Conservation (phyloP, 2,113 vertebrate species). For the Taurulus bubalis region DNA sequence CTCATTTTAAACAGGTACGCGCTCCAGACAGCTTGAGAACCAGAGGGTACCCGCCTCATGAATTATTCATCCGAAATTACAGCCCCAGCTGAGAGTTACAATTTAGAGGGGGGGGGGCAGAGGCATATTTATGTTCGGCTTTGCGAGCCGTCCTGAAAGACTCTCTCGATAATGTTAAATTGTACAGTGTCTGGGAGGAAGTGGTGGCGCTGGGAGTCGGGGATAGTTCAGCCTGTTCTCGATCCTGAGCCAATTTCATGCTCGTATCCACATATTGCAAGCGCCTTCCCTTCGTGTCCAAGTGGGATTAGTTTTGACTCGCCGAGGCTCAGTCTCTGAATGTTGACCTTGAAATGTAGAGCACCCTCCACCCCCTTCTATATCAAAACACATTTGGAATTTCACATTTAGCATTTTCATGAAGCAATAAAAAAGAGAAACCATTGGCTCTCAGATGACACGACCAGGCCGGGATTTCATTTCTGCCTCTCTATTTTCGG, state of each 20-base stretch:
- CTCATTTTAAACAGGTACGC: slow-evolving; percentile 41
- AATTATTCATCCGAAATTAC: slow-evolving; percentile 51
- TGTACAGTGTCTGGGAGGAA: background rate
- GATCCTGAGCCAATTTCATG: slow-evolving; percentile 20
- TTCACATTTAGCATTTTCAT: slow-evolving; percentile 30
- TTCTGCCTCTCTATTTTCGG: slow-evolving; percentile 7
- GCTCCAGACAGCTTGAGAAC: slow-evolving; percentile 34
- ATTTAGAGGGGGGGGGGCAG: slow-evolving; percentile 23
- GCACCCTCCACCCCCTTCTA: background rate
- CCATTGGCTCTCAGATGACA: background rate
- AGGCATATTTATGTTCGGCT: slow-evolving; percentile 12
- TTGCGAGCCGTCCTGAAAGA: slow-evolving; percentile 21
- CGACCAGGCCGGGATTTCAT: background rate
- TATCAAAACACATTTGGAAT: slow-evolving; percentile 10
- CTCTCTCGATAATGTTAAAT: slow-evolving; percentile 19
- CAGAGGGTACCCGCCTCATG: slow-evolving; percentile 34
- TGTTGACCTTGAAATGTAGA: slow-evolving; percentile 38
- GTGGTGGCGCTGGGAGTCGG: slow-evolving; percentile 6
- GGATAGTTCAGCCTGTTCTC: slow-evolving; percentile 24
- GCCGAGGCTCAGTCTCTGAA: background rate
- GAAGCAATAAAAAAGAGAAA: slow-evolving; percentile 14
- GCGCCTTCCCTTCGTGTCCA: background rate
- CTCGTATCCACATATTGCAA: slow-evolving; percentile 2
- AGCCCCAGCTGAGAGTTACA: slow-evolving; percentile 25
- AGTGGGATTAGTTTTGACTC: slow-evolving; percentile 29